A percentile compares a stretch with the other conserved stretches of the same genome.
phyloP scores from a whole-genome alignment of 1,140 invertebrate species.

The Drosophila saltans region DNA sequence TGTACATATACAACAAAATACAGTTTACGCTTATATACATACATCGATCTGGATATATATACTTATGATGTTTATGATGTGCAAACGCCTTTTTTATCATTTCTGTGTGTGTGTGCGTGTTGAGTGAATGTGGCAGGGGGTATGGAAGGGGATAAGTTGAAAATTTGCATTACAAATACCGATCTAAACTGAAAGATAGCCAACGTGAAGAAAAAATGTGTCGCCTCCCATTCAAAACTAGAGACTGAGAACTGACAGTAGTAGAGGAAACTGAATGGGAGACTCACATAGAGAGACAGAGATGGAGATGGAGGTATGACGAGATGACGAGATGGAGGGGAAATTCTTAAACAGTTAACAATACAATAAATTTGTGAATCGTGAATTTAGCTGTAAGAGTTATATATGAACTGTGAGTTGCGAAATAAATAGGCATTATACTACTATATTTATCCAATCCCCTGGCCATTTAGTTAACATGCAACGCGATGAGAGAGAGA shows the following conservation, averaged over 20 bases:
- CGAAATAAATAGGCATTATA: background rate
- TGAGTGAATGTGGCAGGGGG: too few relatives aligned
- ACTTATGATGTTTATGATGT: background rate
- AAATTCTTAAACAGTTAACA: conserved; percentile 49
- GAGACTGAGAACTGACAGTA: conserved; percentile 2
- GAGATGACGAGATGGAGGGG: background rate
- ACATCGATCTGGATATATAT: conserved; percentile 38
- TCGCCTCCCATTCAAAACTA: conserved; percentile 26
- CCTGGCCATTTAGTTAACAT: conserved; percentile 17
- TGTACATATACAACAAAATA: conserved; percentile 8
- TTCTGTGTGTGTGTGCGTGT: conserved; percentile 18
- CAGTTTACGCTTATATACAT: conserved; percentile 36
- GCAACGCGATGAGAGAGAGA: conserved; percentile 7
- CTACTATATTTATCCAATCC: background rate
- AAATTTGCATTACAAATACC: conserved; percentile 73
- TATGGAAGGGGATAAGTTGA: conserved; percentile 40
- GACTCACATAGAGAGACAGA: too few relatives aligned
- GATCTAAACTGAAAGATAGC: conserved; percentile 59
- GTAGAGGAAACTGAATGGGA: background rate
- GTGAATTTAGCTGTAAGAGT: conserved; percentile 27
- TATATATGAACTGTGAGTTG: conserved; percentile 9
- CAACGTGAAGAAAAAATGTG: conserved; percentile 30
- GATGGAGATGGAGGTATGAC: background rate
- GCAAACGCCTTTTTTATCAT: background rate
- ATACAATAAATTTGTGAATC: conserved; percentile 36